Evolutionary conservation across 2,888 invertebrate genomes (phyloP).

Genomic region (Syrista parreyssii): DNA sequence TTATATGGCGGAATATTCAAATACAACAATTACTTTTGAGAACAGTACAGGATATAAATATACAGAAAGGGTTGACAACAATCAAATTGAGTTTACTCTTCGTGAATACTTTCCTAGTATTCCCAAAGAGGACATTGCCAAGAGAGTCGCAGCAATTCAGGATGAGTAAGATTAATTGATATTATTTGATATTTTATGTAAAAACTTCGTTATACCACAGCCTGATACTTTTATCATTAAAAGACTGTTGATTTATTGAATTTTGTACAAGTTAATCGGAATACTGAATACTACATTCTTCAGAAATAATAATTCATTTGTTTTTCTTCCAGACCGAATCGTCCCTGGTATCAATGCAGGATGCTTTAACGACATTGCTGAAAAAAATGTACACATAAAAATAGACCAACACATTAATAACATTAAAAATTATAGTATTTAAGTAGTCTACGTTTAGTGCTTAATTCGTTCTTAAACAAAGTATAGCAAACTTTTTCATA

Average conservation of each 20-base stretch:
- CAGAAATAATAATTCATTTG: neutral
- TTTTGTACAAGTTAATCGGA: no score
- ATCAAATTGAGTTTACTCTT: neutral
- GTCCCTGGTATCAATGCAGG: neutral
- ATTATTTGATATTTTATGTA: neutral
- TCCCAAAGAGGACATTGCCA: conserved; percentile 7
- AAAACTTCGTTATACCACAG: neutral
- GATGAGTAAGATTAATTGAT: neutral
- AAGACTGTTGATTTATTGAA: no score
- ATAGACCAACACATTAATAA: neutral
- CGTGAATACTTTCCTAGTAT: conserved; percentile 16
- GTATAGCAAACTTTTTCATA: neutral
- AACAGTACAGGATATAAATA: conserved; percentile 13
- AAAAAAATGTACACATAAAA: neutral
- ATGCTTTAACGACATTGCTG: neutral
- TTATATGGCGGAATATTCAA: neutral
- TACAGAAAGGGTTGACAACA: neutral
- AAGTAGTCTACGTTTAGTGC: neutral
- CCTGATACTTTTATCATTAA: no score
- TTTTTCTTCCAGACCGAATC: neutral
- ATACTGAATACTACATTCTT: no score
- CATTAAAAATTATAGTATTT: neutral
- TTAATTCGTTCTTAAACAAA: neutral
- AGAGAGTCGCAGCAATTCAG: neutral
- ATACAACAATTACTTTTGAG: conserved; percentile 4